phyloP scores from a whole-genome alignment of 1,140 invertebrate genomes.

The Cydia fagiglandana region DNA sequence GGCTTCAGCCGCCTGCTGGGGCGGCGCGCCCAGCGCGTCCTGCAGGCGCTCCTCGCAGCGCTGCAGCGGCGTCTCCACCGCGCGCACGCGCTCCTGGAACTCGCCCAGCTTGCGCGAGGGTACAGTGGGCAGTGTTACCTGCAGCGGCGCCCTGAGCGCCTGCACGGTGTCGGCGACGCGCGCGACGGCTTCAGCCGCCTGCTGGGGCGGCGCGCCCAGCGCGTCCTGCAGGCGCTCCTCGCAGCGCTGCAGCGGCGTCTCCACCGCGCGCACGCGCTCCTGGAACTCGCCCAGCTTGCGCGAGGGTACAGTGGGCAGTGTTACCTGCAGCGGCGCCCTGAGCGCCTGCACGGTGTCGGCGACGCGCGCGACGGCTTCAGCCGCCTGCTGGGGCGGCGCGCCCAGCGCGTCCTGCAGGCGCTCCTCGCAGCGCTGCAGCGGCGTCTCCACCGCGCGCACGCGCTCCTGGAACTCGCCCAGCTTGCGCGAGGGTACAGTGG shows the following conservation, averaged over 20 bases:
- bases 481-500: slow-evolving; percentile 82
- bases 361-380: slow-evolving; percentile 56
- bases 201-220: slow-evolving; percentile 50
- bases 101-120: slow-evolving; percentile 89
- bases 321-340: slow-evolving; percentile 86
- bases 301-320: slow-evolving; percentile 68
- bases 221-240: slow-evolving; percentile 83
- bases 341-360: slow-evolving; percentile 79
- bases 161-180: slow-evolving; percentile 59
- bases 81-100: slow-evolving; percentile 91
- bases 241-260: slow-evolving; percentile 89
- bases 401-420: slow-evolving; percentile 55
- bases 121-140: slow-evolving; percentile 62
- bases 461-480: slow-evolving; percentile 93
- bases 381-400: slow-evolving; percentile 54
- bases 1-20: slow-evolving; percentile 53
- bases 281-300: slow-evolving; percentile 91
- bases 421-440: slow-evolving; percentile 92
- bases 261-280: slow-evolving; percentile 90
- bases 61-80: slow-evolving; percentile 89
- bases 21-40: slow-evolving; percentile 52
- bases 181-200: slow-evolving; percentile 56
- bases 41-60: slow-evolving; percentile 88
- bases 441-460: slow-evolving; percentile 89
- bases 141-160: slow-evolving; percentile 88